Evolutionary conservation across 2,797 vertebrate species (phyloP), one percentile per base, ranked within the genome.

Genomic region (Sebastes iracundus): DNA sequence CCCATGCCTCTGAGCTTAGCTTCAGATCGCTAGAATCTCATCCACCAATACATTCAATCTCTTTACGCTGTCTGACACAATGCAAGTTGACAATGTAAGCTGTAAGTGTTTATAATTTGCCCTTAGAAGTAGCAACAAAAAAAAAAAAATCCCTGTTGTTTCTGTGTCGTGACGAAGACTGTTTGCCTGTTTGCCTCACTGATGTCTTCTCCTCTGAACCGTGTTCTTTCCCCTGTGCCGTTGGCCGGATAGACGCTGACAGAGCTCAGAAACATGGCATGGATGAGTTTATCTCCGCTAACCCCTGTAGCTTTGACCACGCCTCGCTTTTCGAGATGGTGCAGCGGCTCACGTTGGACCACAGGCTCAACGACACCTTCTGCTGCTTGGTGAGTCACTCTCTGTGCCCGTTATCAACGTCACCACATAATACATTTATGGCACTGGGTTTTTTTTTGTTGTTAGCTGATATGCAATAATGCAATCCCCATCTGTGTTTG

Each of bases 281-380:
- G 98, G 98, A 99, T 97, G 98, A 99, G 97, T 99, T 99, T 97
- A 99, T 99, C 97, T 99, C 98, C 94, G 98, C 98, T 96, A 99
- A 99, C 96, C 98, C 98, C 95, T 99, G 98, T 97, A 99, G 97
- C 97, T 99, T 99, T 97, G 98, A 99, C 97, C 98, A 99, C 97
- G 97, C 98, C 95, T 97, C 96, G 89, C 98, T 99, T 95, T 99
- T 99, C 96, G 97, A 98, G 97, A 98, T 97, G 97, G 96, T 99
- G 93, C 98, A 99, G 95, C 97, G 97, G 81, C 97, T 99, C 92
- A 99, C 98, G 82, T 94, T 99, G 97, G 98, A 99, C 95, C 97
- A 99, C 96, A 99, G 98, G 97, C 98, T 99, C 96, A 99, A 97
- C 88, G 98, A 99, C 97, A 98, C 98, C 95, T 99, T 99, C 96